Percentiles rank a stretch among this genome's conserved stretches.
Evolutionary conservation across 2,797 vertebrate species (phyloP).

Genomic region (Vespertilio murinus): DNA sequence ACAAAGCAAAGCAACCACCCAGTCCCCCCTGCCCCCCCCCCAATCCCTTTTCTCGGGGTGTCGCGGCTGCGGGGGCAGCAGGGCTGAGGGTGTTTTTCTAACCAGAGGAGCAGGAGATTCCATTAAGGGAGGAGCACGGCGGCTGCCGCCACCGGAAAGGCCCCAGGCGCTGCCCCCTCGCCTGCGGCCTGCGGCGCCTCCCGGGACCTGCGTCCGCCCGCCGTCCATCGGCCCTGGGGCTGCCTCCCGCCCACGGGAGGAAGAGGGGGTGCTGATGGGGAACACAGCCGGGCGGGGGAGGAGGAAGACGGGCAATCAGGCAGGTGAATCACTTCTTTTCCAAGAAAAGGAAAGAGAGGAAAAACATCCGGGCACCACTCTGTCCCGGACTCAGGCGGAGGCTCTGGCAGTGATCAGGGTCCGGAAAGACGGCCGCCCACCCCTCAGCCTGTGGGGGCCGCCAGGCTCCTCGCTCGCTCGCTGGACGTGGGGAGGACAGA

Average conservation of each 20-base stretch:
- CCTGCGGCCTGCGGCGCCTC: background rate
- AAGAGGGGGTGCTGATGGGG: background rate
- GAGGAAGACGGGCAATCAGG: background rate
- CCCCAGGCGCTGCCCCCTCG: background rate
- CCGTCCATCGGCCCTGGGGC: background rate
- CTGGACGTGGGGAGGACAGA: background rate
- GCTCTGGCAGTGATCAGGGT: background rate
- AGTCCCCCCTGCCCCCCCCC: rapidly evolving
- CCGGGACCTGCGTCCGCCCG: constrained; percentile 37
- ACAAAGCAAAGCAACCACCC: background rate
- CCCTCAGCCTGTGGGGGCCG: background rate
- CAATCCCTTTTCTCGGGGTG: background rate
- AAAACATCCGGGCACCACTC: background rate
- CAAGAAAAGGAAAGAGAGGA: background rate
- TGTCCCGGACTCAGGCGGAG: background rate
- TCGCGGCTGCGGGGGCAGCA: constrained; percentile 25
- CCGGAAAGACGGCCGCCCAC: background rate
- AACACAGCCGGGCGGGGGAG: background rate
- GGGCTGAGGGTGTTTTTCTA: constrained; percentile 64
- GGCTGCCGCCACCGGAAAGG: constrained; percentile 27
- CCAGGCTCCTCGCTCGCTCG: background rate
- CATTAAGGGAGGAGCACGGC: constrained; percentile 53
- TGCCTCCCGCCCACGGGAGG: constrained; percentile 21
- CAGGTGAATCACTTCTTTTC: background rate
- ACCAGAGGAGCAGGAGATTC: constrained; percentile 74